phyloP scores from a whole-genome alignment of 2,797 vertebrate genomes.

The Lutjanus campechanus region DNA sequence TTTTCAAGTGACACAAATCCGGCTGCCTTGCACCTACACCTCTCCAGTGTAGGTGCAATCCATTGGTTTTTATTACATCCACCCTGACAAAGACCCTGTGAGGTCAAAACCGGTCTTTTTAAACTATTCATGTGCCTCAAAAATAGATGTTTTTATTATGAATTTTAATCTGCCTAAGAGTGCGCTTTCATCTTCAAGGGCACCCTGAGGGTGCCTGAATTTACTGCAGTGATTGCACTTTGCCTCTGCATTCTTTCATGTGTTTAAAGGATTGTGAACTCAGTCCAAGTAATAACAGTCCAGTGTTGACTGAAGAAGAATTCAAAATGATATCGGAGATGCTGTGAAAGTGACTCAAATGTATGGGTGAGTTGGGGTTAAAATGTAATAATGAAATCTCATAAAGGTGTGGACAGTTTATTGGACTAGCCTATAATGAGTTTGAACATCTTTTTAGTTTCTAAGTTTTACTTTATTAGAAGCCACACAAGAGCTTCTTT shows the following conservation, averaged over 20 bases:
- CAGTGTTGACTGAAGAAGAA: not conserved
- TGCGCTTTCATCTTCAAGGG: constrained; percentile 32
- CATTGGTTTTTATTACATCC: not conserved
- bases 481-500: not conserved
- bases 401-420: not conserved
- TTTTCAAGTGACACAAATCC: too few species aligned
- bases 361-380: not conserved
- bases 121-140: not conserved
- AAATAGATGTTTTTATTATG: not conserved
- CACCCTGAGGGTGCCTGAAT: not conserved
- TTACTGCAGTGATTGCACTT: constrained; percentile 12
- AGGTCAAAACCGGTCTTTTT: not conserved
- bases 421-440: not conserved
- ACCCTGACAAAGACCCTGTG: not conserved
- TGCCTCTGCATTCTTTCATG: not conserved
- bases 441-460: constrained; percentile 4
- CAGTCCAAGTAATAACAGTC: not conserved
- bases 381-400: not conserved
- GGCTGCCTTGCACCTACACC: too few species aligned
- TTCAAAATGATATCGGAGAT: not conserved
- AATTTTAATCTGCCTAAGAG: not conserved
- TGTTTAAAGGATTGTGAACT: not conserved
- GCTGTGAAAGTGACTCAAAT: not conserved
- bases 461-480: not conserved
- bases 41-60: not conserved